phyloP scores from a whole-genome alignment of 2,113 vertebrate genomes.

The Steatornis caripensis region DNA sequence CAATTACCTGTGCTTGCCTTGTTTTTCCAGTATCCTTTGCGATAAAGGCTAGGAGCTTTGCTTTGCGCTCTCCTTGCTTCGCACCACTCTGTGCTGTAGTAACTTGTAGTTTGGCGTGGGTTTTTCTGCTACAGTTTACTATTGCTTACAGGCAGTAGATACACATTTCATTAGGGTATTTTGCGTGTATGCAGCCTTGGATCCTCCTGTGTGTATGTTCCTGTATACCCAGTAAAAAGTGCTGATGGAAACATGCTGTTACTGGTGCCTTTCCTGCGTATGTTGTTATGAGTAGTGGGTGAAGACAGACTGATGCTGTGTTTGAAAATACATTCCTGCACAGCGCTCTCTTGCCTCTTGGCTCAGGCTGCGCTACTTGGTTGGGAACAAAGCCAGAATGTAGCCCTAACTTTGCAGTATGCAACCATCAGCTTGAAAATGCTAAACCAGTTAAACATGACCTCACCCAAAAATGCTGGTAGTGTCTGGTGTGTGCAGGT shows the following conservation, averaged over 20 bases:
- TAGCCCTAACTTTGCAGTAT: neutral
- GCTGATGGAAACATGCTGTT: neutral
- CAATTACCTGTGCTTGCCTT: fast-evolving
- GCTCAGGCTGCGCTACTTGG: neutral
- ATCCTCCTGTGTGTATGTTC: neutral
- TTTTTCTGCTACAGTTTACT: neutral
- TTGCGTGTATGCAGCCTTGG: neutral
- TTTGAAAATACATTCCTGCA: neutral
- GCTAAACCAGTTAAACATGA: neutral
- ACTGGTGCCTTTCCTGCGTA: neutral
- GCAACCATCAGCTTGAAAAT: neutral
- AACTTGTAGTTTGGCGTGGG: neutral
- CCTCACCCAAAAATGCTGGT: neutral
- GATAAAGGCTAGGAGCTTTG: neutral
- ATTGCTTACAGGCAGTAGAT: neutral
- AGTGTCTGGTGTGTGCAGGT: neutral
- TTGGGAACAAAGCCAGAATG: neutral
- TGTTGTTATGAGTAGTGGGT: fast-evolving
- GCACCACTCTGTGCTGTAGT: neutral
- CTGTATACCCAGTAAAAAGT: neutral
- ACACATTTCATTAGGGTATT: neutral
- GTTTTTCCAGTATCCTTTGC: neutral
- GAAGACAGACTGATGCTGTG: neutral
- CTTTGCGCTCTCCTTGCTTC: neutral
- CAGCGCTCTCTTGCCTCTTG: neutral